Evolutionary conservation across 2,113 vertebrate species (phyloP), one percentile per base, ranked within the genome.

Genomic region (Sitta europaea): DNA sequence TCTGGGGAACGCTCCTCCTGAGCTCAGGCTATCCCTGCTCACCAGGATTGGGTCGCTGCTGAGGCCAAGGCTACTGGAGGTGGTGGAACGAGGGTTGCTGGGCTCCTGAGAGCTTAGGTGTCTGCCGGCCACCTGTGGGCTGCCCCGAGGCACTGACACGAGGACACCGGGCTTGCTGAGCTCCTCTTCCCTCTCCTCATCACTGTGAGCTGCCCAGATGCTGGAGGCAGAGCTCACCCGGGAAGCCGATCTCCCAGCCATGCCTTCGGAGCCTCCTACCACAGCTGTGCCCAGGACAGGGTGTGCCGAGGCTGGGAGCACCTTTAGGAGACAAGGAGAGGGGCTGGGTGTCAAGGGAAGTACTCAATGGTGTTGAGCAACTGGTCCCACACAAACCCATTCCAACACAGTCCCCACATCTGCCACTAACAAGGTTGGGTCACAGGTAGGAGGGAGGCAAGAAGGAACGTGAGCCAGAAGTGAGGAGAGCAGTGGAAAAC

Each of bases 71-170:
- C 71, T 94, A 5, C 1, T 0, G 0, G 53, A 66, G 0, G 3
- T 2, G 11, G 3, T 1, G 3, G 59, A 61, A 73, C 0, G 1
- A 22, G 22, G 4, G 7, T 8, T 11, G 0, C 38, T 9, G 38
- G 51, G 55, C n/a, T 11, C 15, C 20, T 0, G 31, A 68, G 63
- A 24, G 58, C 20, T 28, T 0, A 0, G 33, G 35, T 3, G 9
- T 45, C 51, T 70, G 35, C 13, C 0, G 0, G 50, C 42, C 6
- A 1, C 55, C 29, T 33, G 68, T 17, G 59, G 14, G 51, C 19
- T 38, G 19, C 50, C 59, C 42, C 0, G 33, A 35, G 4, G 2
- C 1, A 1, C 0, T 1, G 90, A 88, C 29, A 16, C 0, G 3
- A 96, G 88, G 47, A 22, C 6, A 0, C 51, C 62, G 0, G 90